These are phyloP conservation scores for Myrmecobius fasciatus DNA, from an alignment of 2,113 vertebrate species.

Conservation along the genomic window DNA sequence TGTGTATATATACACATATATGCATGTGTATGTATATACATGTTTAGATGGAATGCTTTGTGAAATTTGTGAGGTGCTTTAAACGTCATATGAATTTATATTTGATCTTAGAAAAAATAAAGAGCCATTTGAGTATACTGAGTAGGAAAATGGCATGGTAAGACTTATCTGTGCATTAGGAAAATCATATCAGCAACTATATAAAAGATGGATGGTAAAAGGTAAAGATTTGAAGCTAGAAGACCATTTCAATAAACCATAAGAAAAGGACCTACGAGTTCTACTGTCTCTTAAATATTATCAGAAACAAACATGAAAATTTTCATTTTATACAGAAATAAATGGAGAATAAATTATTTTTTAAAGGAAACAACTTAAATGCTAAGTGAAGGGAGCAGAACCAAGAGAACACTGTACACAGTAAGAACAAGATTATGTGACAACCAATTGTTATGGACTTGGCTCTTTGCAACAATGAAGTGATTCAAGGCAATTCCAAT, in stretches of 20 bases:
- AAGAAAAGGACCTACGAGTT: neutral
- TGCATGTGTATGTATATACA: no score
- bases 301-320: neutral
- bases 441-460: no score
- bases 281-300: neutral
- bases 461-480: no score
- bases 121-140: neutral
- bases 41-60: neutral
- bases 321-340: constrained; percentile 8
- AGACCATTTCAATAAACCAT: neutral
- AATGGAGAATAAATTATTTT: neutral
- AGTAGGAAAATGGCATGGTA: neutral
- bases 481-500: no score
- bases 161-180: neutral
- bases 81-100: neutral
- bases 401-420: no score
- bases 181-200: neutral
- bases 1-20: no score
- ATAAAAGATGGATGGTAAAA: neutral
- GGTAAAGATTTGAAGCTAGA: neutral
- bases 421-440: no score
- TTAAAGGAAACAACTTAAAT: neutral
- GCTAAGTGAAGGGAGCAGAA: no score
- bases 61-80: neutral
- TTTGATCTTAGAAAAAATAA: neutral